Evolutionary conservation across 1,140 invertebrate species (phyloP).

Genomic region (Orius insidiosus): DNA sequence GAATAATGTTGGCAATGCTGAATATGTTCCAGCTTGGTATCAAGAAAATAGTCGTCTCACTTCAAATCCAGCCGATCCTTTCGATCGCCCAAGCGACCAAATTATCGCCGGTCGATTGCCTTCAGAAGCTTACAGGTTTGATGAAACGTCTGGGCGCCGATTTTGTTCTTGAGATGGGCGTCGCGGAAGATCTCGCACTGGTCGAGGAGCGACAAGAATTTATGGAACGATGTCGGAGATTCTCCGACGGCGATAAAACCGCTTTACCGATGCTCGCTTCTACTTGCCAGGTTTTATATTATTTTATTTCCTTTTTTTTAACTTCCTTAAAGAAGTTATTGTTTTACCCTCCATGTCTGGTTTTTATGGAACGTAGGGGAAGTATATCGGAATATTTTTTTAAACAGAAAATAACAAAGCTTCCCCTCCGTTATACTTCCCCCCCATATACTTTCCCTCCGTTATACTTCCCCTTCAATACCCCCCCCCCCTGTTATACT

Average conservation of each 20-base stretch:
- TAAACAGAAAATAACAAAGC: too few species aligned
- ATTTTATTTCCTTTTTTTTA: too few species aligned
- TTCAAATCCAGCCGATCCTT: constrained; percentile 73
- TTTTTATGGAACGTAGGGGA: too few species aligned
- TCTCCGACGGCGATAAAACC: constrained; percentile 34
- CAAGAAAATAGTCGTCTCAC: constrained; percentile 78
- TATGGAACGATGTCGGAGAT: constrained; percentile 49
- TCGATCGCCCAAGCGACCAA: constrained; percentile 72
- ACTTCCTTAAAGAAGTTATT: too few species aligned
- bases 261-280: constrained; percentile 77
- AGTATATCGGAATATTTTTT: too few species aligned
- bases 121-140: constrained; percentile 48
- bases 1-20: too few species aligned
- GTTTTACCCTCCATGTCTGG: too few species aligned
- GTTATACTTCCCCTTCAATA: too few species aligned
- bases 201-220: constrained; percentile 80
- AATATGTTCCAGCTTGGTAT: background rate
- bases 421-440: too few species aligned
- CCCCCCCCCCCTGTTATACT: too few species aligned
- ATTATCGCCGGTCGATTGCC: constrained; percentile 46
- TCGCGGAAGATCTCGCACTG: constrained; percentile 75
- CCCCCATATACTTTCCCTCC: too few species aligned
- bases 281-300: too few species aligned
- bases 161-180: constrained; percentile 70
- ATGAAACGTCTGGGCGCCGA: constrained; percentile 65